Evolutionary conservation across 2,113 vertebrate species (phyloP), one percentile per base, ranked within the genome.

Genomic region (Sciurus niger): DNA sequence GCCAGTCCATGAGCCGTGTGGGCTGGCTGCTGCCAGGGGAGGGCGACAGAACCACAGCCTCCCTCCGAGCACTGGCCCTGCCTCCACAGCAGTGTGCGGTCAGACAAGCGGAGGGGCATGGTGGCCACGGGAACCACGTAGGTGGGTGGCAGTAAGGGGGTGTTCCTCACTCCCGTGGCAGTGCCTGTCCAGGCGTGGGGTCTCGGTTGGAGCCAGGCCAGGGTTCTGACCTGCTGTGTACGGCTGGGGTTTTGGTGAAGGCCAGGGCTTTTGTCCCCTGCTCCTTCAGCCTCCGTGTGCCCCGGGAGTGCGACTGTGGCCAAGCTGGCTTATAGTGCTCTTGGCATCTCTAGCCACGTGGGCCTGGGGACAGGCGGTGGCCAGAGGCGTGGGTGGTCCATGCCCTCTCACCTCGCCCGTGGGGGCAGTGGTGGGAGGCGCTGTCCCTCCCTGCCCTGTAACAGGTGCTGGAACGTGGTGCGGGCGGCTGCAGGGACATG

Each of bases 21-120:
- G 63, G 63, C 63, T 25, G 30, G 63, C 11, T 28, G 63, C 63
- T 30, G 60, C 25, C 8, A 2, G 60, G 60, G 20, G n/a, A 74
- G 85, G 9, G 32, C 0, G 43, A n/a, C 9, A 8, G 55, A 58
- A 6, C 55, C 55, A 0, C 18, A 18, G 55, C 20, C 18, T 1
- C 22, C 37, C 51, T 30, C 16, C 13, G 6, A 12, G n/a, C 9
- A 0, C 16, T 24, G 10, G 48, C 51, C 24, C 13, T 46, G 70
- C 40, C 40, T 40, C 40, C 40, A 74, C n/a, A 58, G 10, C 51
- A 43, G 3, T 28, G 79, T 28, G 4, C 30, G 37, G 8, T 63
- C 30, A 40, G 65, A 46, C 40, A 48, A 34, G 14, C 6, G 8
- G 55, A 58, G 37, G 58, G 30, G 58, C 9, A 32, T 14, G 32